Percentiles rank a stretch among this genome's conserved stretches.
Conservation (phyloP, 2,888 invertebrate species). For the Ceraclea dissimilis region DNA sequence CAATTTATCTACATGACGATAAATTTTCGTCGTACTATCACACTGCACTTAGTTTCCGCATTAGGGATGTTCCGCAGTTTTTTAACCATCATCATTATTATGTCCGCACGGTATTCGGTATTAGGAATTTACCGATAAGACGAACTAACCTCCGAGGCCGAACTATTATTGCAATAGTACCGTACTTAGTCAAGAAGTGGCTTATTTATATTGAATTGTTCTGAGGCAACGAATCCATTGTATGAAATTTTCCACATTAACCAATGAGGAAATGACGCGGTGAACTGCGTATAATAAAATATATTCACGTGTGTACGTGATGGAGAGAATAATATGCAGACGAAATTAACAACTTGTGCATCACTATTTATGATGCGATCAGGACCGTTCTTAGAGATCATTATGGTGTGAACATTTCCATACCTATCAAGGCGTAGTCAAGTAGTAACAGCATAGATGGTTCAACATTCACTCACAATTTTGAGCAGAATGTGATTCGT, state of each 20-base stretch:
- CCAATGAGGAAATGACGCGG: not conserved
- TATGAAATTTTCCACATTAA: not conserved
- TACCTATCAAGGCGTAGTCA: too few species aligned
- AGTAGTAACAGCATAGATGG: too few species aligned
- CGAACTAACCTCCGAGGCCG: not conserved
- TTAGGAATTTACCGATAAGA: not conserved
- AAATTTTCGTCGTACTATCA: not conserved
- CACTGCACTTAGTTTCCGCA: conserved; percentile 19
- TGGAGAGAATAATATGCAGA: too few species aligned
- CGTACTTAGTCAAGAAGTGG: not conserved
- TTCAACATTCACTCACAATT: too few species aligned
- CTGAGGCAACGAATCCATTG: not conserved
- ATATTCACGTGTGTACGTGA: not conserved
- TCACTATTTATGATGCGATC: too few species aligned
- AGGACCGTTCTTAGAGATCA: too few species aligned
- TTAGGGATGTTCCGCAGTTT: conserved; percentile 14
- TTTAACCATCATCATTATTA: conserved; percentile 2
- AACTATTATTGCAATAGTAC: not conserved
- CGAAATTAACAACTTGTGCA: too few species aligned
- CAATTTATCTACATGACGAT: not conserved
- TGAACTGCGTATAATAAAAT: not conserved
- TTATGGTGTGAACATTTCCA: too few species aligned
- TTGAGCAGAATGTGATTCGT: too few species aligned
- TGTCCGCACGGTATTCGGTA: not conserved
- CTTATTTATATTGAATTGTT: conserved; percentile 1